A percentile compares a stretch with the other conserved stretches of the same genome.
Evolutionary conservation across 2,113 vertebrate genomes (phyloP).

Genomic region (Protomyctophum bolini): DNA sequence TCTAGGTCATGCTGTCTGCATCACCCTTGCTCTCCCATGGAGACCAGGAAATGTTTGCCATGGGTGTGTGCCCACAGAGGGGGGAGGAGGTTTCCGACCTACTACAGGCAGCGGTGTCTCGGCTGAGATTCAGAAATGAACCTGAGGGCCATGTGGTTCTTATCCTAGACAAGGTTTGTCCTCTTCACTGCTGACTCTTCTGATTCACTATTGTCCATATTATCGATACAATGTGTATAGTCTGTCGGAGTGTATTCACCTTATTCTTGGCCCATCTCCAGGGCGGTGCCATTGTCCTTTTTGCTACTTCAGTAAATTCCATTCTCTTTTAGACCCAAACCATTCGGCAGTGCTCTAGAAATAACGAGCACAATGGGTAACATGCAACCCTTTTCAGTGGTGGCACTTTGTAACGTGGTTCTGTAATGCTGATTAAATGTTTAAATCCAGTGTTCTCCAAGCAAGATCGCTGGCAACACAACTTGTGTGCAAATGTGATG

Average conservation of each 20-base stretch:
- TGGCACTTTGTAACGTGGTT: no score
- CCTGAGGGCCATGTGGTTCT: constrained; percentile 81
- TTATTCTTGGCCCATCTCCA: no score
- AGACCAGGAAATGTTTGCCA: constrained; percentile 75
- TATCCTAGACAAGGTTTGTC: constrained; percentile 87
- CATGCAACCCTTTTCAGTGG: no score
- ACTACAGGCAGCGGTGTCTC: constrained; percentile 70
- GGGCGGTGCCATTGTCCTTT: no score
- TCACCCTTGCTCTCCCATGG: constrained; percentile 71
- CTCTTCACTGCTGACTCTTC: background rate
- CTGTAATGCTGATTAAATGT: no score
- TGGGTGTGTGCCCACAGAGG: constrained; percentile 68
- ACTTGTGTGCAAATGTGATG: no score
- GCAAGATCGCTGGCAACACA: no score
- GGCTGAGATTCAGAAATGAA: constrained; percentile 32
- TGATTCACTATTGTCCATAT: background rate
- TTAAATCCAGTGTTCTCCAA: no score
- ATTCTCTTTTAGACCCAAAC: no score
- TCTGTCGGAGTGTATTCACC: background rate
- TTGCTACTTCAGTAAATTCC: no score
- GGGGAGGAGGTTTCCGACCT: constrained; percentile 68
- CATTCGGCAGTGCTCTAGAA: no score
- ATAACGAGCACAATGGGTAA: no score
- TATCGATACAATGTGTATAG: background rate
- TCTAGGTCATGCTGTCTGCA: constrained; percentile 78